Evolutionary conservation across 2,797 vertebrate species (phyloP).

Genomic region (Valencia hispanica): DNA sequence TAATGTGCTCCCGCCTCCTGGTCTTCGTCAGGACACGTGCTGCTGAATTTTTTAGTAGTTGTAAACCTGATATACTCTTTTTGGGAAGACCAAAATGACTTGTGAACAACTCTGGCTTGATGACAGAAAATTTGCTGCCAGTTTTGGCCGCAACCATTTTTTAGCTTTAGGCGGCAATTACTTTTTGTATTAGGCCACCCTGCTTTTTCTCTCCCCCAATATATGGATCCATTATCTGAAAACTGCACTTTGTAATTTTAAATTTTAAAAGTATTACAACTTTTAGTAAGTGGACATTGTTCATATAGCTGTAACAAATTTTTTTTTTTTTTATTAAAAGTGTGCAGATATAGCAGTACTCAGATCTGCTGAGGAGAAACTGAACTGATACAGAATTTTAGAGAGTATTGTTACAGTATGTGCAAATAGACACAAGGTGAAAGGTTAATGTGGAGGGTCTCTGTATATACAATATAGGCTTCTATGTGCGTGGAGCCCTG

Average conservation of each 20-base stretch:
- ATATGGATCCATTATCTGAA: not conserved
- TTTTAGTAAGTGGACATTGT: not conserved
- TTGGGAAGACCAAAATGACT: no score
- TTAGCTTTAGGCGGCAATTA: not conserved
- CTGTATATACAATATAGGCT: not conserved
- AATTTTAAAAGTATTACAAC: not conserved
- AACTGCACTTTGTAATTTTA: not conserved
- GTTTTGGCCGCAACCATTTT: not conserved
- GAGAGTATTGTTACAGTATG: not conserved
- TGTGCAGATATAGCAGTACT: not conserved
- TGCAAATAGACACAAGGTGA: not conserved
- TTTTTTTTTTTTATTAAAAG: not conserved
- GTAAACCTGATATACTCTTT: no score
- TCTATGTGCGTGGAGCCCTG: not conserved
- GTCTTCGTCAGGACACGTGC: no score
- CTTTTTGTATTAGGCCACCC: not conserved
- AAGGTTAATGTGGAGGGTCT: constrained; percentile 5
- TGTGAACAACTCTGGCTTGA: no score
- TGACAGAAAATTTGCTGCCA: not conserved
- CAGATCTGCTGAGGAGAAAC: not conserved
- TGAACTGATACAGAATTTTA: not conserved
- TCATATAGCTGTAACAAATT: not conserved
- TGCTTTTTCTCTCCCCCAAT: not conserved
- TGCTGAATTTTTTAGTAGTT: no score
- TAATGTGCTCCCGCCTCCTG: no score